Base-by-base conservation (phyloP, 2,888 invertebrate genomes). In the Antheraea yamamai region DNA sequence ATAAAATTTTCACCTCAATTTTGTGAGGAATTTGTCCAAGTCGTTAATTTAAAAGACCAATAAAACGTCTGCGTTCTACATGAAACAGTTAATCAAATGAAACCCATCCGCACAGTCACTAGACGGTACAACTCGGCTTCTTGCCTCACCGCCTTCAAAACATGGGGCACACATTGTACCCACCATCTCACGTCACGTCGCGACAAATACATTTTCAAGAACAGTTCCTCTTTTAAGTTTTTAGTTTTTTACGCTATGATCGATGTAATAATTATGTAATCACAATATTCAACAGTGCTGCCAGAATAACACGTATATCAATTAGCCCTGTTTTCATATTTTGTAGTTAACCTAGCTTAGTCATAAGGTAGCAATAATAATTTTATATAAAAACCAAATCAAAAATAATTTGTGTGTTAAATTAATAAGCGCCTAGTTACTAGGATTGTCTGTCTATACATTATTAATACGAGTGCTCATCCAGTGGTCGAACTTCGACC, bases 1-100 rank as follows among this genome's bases (percentile, higher is more conserved):
- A 39, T 70, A 70, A 70, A 35, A 39, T 70, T 39, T 70, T 70
- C 70, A 70, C 70, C 35, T 70, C 39, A 70, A 70, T 70, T 70
- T n/a, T 70, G 70, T n/a, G n/a, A 39, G 70, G n/a, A 70, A 70
- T 70, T 70, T 39, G 70, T 70, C 39, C 39, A 35, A 35, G 35
- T 70, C 70, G n/a, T 70, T 70, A 70, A 70, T 70, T 70, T 70
- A 70, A 70, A 70, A 70, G 70, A 0, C 35, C 70, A 70, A 39
- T 39, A 70, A 70, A 70, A 39, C 14, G 70, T 35, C 70, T 39
- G n/a, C 39, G 35, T 35, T 70, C 20, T 39, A 70, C 39, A 70
- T 39, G 39, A 70, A 70, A 39, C 70, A 70, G 64, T 66, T 66
- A 70, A 70, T 70, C 39, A 39, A 70, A 70, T 23, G 39, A n/a